Percentiles rank a stretch among this genome's conserved stretches.
Conservation (phyloP, 2,888 invertebrate species). For the Metopia argyrocephala region DNA sequence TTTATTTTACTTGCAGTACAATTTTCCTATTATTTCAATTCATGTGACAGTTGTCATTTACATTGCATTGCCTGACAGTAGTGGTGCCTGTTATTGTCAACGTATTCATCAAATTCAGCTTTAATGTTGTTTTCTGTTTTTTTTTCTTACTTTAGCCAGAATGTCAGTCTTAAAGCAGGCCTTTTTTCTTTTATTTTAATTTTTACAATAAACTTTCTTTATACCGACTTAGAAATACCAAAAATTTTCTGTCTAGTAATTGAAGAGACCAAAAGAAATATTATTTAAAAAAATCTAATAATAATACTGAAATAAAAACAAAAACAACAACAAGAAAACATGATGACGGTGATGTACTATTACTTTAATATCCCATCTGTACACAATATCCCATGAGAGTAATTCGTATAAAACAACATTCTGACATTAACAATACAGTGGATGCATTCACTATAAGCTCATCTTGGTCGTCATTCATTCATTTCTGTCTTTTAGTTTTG, state of each 20-base stretch:
- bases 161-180: neutral
- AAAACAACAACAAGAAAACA: constrained; percentile 28
- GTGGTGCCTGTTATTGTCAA: constrained; percentile 1
- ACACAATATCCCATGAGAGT: constrained; percentile 44
- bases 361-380: constrained; percentile 52
- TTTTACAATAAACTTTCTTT: too few species aligned
- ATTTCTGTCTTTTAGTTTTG: neutral
- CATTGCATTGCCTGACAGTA: constrained; percentile 8
- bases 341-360: constrained; percentile 10
- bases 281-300: constrained; percentile 56
- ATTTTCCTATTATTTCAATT: constrained; percentile 60
- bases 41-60: constrained; percentile 60
- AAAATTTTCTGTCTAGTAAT: constrained; percentile 44
- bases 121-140: constrained; percentile 14
- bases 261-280: constrained; percentile 44
- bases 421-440: constrained; percentile 36
- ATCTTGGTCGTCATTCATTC: neutral
- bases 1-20: neutral
- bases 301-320: constrained; percentile 26
- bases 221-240: constrained; percentile 13
- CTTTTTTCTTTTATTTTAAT: neutral
- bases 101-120: constrained; percentile 33
- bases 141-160: neutral
- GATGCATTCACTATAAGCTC: constrained; percentile 14
- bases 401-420: constrained; percentile 33